phyloP scores from a whole-genome alignment of 2,888 invertebrate genomes.

The Hedychridium roseum region DNA sequence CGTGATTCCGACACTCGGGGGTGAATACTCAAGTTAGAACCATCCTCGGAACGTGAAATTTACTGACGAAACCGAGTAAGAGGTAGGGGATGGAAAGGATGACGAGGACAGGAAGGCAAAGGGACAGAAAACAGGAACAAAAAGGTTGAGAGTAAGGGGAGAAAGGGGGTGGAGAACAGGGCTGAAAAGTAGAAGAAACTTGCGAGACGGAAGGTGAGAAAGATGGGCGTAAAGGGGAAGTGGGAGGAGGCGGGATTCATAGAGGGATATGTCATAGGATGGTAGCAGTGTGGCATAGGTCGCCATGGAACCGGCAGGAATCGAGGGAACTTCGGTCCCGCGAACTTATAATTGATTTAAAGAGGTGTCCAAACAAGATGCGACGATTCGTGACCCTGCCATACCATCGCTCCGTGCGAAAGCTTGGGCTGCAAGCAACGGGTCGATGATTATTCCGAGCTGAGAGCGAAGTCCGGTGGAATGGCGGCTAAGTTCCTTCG shows the following conservation, averaged over 20 bases:
- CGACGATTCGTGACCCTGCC: slow-evolving; percentile 6
- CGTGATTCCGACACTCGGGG: slow-evolving; percentile 14
- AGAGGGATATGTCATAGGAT: not conserved
- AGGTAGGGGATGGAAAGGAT: not conserved
- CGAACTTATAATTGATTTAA: slow-evolving; percentile 43
- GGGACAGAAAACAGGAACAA: not conserved
- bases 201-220: not conserved
- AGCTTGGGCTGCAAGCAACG: slow-evolving; percentile 13
- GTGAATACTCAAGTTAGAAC: too few species aligned
- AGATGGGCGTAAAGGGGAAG: not conserved
- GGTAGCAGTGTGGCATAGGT: not conserved
- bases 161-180: too few species aligned
- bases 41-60: too few species aligned
- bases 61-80: too few species aligned
- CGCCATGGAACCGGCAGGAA: not conserved
- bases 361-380: slow-evolving; percentile 44
- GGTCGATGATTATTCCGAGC: slow-evolving; percentile 15
- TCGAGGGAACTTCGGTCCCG: slow-evolving; percentile 1
- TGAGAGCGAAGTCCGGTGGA: too few species aligned
- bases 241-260: not conserved
- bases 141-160: too few species aligned
- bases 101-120: slow-evolving; percentile 2
- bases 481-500: too few species aligned
- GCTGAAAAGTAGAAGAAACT: not conserved
- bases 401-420: slow-evolving; percentile 14